Conservation (phyloP, 2,888 invertebrate genomes). For the Phlogophora meticulosa region DNA sequence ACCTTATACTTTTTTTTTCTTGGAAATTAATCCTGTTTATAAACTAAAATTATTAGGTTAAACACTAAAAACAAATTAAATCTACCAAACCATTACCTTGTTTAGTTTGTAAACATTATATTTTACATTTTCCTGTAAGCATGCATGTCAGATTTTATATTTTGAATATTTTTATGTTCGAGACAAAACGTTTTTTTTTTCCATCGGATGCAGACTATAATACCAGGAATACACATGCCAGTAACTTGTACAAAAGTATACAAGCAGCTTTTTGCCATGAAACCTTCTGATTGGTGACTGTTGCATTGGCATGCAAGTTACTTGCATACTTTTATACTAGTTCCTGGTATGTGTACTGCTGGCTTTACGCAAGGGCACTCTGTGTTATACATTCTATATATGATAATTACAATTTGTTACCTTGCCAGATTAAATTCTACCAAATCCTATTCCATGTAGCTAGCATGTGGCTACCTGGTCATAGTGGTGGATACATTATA, state of each 20-base stretch:
- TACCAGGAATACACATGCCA: too few relatives aligned
- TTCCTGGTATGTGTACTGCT: too few relatives aligned
- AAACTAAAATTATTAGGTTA: not conserved
- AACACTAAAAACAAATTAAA: not conserved
- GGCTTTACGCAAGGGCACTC: constrained; percentile 89
- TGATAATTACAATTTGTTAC: constrained; percentile 90
- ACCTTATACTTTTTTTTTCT: constrained; percentile 3
- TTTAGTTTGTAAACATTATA: constrained; percentile 15
- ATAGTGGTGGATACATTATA: constrained; percentile 83
- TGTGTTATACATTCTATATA: constrained; percentile 87
- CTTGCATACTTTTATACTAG: too few relatives aligned
- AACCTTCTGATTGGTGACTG: too few relatives aligned
- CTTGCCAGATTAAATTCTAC: constrained; percentile 84
- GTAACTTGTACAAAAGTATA: too few relatives aligned
- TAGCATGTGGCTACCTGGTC: constrained; percentile 78
- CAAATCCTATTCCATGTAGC: constrained; percentile 85
- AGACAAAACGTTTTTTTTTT: too few relatives aligned
- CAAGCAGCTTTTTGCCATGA: too few relatives aligned
- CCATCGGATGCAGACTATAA: too few relatives aligned
- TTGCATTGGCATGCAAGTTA: too few relatives aligned
- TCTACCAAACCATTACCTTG: not conserved
- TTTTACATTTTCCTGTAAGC: too few relatives aligned
- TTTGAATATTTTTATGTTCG: too few relatives aligned
- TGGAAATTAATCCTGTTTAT: not conserved
- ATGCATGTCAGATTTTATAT: too few relatives aligned